These are phyloP conservation scores for Scolanthus callimorphus DNA, from an alignment of 92 coral and sea anemone genomes.

Conservation along the genomic window DNA sequence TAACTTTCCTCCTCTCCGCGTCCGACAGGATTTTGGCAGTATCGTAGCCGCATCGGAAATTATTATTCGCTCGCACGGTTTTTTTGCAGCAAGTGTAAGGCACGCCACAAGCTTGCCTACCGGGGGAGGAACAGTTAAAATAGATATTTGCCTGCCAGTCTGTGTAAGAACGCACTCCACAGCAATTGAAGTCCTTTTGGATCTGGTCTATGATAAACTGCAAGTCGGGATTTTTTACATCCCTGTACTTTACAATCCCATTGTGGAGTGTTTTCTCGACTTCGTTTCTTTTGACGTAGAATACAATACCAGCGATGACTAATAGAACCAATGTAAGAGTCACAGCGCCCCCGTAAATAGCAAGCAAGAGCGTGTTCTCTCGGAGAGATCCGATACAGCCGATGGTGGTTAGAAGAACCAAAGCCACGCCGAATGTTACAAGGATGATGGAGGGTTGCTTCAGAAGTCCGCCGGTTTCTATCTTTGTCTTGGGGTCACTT, in stretches of 20 bases:
- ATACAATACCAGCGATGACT: constrained; percentile 46
- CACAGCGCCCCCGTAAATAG: constrained; percentile 49
- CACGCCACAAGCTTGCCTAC: constrained; percentile 65
- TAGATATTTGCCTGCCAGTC: constrained; percentile 88
- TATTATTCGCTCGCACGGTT: constrained; percentile 37
- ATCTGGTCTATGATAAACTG: constrained; percentile 78
- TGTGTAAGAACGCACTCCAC: constrained; percentile 62
- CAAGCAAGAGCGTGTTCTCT: constrained; percentile 79
- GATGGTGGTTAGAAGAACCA: constrained; percentile 76
- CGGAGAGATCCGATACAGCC: constrained; percentile 93
- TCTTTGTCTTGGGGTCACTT: constrained; percentile 54
- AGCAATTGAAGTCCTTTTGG: constrained; percentile 71
- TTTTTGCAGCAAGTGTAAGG: constrained; percentile 83
- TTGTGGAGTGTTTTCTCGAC: constrained; percentile 62
- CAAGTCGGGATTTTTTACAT: constrained; percentile 57
- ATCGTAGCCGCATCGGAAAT: constrained; percentile 84
- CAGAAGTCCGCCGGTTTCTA: constrained; percentile 54
- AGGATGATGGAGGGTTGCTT: constrained; percentile 75
- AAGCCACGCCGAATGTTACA: constrained; percentile 49
- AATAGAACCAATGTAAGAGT: constrained; percentile 47
- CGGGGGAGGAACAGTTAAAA: constrained; percentile 74
- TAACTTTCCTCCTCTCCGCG: constrained; percentile 10
- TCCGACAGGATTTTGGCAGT: constrained; percentile 1
- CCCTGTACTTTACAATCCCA: constrained; percentile 73
- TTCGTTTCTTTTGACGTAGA: constrained; percentile 51